Conservation (phyloP, 2,797 vertebrate species). For the Lepus oiostolus region DNA sequence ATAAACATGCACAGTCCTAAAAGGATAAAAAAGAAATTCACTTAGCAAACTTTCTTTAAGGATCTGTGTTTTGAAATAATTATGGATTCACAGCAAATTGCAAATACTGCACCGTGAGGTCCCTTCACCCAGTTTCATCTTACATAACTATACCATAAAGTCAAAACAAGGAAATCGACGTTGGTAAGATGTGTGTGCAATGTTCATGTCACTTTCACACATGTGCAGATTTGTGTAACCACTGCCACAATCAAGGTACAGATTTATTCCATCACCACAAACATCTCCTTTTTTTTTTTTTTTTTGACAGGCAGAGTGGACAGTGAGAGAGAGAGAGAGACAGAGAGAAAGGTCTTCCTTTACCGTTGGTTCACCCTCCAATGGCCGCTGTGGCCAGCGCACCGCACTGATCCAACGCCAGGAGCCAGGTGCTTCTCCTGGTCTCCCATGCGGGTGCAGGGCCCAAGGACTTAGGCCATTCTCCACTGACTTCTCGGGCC, state of each 20-base stretch:
- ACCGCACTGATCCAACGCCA: too few species aligned
- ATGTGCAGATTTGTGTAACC: not conserved
- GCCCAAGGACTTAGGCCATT: too few species aligned
- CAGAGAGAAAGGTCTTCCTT: too few species aligned
- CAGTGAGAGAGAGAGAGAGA: too few species aligned
- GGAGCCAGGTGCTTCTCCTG: too few species aligned
- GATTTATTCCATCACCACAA: not conserved
- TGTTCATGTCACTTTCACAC: not conserved
- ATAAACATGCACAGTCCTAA: not conserved
- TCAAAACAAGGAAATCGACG: not conserved
- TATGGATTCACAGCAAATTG: not conserved
- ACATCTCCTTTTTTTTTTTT: not conserved
- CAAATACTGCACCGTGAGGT: not conserved
- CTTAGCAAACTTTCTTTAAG: constrained; percentile 17
- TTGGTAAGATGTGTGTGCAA: not conserved
- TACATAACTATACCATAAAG: not conserved
- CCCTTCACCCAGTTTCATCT: not conserved
- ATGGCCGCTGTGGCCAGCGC: too few species aligned
- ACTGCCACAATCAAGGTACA: not conserved
- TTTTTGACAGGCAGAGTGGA: too few species aligned
- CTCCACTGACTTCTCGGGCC: too few species aligned
- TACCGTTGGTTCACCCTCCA: too few species aligned
- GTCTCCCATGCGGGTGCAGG: too few species aligned
- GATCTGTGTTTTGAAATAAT: constrained; percentile 23
- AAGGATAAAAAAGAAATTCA: constrained; percentile 42